These are phyloP conservation scores for Rhea pennata DNA, from an alignment of 2,113 vertebrate species.

Conservation along the genomic window DNA sequence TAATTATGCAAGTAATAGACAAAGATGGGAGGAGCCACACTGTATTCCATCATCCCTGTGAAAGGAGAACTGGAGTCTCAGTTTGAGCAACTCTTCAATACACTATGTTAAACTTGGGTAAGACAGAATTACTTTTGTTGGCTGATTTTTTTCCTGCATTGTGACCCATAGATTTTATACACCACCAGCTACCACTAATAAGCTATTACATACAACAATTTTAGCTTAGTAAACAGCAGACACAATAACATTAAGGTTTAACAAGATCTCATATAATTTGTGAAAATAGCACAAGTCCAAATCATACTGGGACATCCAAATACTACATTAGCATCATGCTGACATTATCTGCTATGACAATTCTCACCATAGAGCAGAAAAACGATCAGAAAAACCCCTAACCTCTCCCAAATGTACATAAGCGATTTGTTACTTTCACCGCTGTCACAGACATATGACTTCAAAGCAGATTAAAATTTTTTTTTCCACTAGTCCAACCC, in stretches of 20 bases:
- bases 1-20: background rate
- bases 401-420: background rate
- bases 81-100: background rate
- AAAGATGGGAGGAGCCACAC: background rate
- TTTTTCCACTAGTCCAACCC: background rate
- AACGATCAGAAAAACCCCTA: background rate
- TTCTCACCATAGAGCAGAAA: background rate
- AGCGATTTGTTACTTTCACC: background rate
- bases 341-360: background rate
- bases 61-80: background rate
- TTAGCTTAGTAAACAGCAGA: background rate
- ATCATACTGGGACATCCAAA: background rate
- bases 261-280: background rate
- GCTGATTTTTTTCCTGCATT: background rate
- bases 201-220: background rate
- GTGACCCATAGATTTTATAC: background rate
- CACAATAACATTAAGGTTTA: background rate
- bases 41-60: background rate
- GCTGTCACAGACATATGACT: background rate
- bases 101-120: background rate
- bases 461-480: background rate
- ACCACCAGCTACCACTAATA: background rate
- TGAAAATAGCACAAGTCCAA: background rate
- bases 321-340: background rate
- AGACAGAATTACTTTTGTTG: background rate